These are phyloP conservation scores for Sepioteuthis lessoniana DNA, from an alignment of 2,888 invertebrate genomes.

Conservation along the genomic window DNA sequence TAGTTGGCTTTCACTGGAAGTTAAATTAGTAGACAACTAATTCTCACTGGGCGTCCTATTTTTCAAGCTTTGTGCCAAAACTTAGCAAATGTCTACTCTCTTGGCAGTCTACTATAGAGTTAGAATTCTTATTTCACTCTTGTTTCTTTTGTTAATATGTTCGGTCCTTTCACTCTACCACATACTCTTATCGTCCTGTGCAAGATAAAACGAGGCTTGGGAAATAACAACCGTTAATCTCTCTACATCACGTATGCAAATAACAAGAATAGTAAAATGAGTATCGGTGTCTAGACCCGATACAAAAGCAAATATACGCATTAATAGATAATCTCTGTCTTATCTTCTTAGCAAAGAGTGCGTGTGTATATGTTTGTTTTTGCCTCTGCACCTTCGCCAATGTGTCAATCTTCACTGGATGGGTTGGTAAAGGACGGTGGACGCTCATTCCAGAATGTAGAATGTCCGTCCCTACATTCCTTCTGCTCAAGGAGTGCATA, in stretches of 20 bases:
- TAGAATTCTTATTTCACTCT: no score
- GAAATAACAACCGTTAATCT: not conserved
- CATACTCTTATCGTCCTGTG: not conserved
- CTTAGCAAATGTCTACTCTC: no score
- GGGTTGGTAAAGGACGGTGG: not conserved
- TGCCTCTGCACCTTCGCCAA: not conserved
- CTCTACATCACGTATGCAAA: not conserved
- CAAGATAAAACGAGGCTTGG: not conserved
- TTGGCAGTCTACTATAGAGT: no score
- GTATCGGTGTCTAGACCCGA: not conserved
- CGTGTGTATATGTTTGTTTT: no score
- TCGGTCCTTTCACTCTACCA: no score
- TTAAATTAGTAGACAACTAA: no score
- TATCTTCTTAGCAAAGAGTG: not conserved
- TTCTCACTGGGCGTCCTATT: no score
- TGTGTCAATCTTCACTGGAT: not conserved
- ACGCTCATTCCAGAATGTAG: not conserved
- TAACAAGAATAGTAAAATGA: not conserved
- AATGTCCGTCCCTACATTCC: not conserved
- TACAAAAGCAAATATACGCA: not conserved
- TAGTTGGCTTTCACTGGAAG: no score
- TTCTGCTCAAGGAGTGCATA: not conserved
- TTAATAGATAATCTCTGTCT: not conserved
- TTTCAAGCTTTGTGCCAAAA: no score
- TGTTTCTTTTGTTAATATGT: no score